Evolutionary conservation across 2,113 vertebrate genomes (phyloP).

Genomic region (Microcebus tavaratra): DNA sequence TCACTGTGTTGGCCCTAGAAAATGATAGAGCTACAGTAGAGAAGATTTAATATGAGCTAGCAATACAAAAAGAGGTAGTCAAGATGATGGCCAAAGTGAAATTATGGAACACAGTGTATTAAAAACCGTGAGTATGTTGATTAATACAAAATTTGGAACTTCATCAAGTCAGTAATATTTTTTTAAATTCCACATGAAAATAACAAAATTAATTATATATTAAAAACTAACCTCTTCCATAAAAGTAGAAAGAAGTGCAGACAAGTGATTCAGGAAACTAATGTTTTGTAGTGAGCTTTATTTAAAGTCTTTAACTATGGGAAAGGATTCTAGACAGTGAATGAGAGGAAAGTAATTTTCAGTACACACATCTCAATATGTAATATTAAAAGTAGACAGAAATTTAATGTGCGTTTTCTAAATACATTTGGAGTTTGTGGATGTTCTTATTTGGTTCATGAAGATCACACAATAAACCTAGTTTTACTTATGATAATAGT

Average conservation of each 20-base stretch:
- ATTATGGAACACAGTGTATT: neutral
- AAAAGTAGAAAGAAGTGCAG: too few species aligned
- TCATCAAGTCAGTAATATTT: neutral
- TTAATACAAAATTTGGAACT: neutral
- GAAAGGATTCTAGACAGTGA: too few species aligned
- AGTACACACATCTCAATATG: neutral
- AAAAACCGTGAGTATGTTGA: neutral
- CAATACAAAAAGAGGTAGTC: neutral
- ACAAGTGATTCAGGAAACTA: too few species aligned
- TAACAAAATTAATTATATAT: too few species aligned
- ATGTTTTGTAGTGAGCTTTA: too few species aligned
- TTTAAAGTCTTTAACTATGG: too few species aligned
- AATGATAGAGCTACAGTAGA: neutral
- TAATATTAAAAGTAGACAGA: neutral
- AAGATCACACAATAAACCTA: neutral
- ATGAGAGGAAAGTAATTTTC: neutral
- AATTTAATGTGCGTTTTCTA: neutral
- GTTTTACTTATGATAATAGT: neutral
- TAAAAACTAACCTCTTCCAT: too few species aligned
- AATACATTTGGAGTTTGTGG: neutral
- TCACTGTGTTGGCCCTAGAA: neutral
- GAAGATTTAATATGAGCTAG: neutral
- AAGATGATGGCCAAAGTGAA: neutral
- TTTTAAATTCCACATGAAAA: neutral
- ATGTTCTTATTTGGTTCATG: neutral